phyloP scores from a whole-genome alignment of 2,113 vertebrate species.

The Mormoops blainvillei region DNA sequence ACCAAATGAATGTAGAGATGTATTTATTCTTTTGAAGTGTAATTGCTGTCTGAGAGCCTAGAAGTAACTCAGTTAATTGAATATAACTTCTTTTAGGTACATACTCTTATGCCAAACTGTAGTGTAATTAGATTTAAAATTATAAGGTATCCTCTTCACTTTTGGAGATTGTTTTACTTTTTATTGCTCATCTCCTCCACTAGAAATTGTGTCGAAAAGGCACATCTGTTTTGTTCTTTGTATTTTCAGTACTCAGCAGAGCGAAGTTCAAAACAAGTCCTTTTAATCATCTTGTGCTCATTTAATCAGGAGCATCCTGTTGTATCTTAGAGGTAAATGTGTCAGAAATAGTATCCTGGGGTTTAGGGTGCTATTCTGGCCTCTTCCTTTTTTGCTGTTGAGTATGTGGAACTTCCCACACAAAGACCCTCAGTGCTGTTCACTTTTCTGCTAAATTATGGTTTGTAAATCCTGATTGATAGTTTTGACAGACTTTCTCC shows the following conservation, averaged over 20 bases:
- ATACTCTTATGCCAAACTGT: background rate
- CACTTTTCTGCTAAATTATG: background rate
- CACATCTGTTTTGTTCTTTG: slow-evolving; percentile 18
- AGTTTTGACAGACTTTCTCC: slow-evolving; percentile 14
- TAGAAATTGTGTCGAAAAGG: background rate
- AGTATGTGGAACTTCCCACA: background rate
- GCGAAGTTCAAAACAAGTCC: background rate
- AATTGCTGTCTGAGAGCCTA: slow-evolving; percentile 26
- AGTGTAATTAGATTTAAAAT: slow-evolving; percentile 43
- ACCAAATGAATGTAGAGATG: slow-evolving; percentile 14
- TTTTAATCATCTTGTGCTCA: background rate
- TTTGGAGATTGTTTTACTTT: slow-evolving; percentile 23
- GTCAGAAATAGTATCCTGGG: background rate
- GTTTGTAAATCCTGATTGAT: background rate
- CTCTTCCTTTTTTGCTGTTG: background rate
- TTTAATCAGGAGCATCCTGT: background rate
- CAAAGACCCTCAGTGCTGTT: background rate
- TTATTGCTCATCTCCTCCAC: slow-evolving; percentile 9
- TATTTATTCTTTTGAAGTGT: slow-evolving; percentile 42
- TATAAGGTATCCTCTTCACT: slow-evolving; percentile 21
- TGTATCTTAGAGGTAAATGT: background rate
- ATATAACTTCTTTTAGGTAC: slow-evolving; percentile 35
- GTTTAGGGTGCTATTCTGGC: background rate
- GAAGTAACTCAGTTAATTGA: slow-evolving; percentile 35
- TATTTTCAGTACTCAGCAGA: background rate